Conservation (phyloP, 2,797 vertebrate species). For the Anableps anableps region DNA sequence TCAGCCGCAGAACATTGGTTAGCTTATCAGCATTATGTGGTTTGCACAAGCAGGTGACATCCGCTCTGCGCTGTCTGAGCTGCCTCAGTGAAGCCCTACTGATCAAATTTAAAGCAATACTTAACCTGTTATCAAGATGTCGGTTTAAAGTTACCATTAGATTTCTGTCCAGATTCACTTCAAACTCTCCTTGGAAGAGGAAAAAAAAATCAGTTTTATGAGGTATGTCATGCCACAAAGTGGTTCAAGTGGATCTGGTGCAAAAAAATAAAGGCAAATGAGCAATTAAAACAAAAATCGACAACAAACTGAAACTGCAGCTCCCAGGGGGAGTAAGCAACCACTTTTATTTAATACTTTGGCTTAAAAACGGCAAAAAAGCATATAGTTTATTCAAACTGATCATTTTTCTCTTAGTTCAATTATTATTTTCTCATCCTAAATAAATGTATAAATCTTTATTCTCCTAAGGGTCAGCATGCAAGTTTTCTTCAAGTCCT, state of each 20-base stretch:
- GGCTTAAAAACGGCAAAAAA: neutral
- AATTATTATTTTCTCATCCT: neutral
- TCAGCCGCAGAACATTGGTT: constrained; percentile 47
- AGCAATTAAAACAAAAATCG: neutral
- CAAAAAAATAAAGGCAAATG: neutral
- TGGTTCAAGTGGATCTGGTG: neutral
- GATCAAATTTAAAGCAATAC: neutral
- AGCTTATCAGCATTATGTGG: constrained; percentile 64
- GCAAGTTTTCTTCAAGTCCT: constrained; percentile 54
- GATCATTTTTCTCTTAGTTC: neutral
- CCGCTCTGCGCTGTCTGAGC: neutral
- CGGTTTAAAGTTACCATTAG: neutral
- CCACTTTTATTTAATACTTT: neutral
- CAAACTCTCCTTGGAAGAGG: neutral
- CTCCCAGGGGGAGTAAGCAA: neutral
- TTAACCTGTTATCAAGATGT: neutral
- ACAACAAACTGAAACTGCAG: neutral
- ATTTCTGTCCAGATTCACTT: neutral
- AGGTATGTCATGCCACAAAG: neutral
- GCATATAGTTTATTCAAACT: neutral
- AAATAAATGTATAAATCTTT: constrained; percentile 11
- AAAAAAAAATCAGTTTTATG: neutral
- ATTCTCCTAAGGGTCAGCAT: constrained; percentile 53
- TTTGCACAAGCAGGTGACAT: constrained; percentile 39
- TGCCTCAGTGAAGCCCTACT: neutral